Conservation (phyloP, 2,113 vertebrate genomes). For the Globicephala melas region DNA sequence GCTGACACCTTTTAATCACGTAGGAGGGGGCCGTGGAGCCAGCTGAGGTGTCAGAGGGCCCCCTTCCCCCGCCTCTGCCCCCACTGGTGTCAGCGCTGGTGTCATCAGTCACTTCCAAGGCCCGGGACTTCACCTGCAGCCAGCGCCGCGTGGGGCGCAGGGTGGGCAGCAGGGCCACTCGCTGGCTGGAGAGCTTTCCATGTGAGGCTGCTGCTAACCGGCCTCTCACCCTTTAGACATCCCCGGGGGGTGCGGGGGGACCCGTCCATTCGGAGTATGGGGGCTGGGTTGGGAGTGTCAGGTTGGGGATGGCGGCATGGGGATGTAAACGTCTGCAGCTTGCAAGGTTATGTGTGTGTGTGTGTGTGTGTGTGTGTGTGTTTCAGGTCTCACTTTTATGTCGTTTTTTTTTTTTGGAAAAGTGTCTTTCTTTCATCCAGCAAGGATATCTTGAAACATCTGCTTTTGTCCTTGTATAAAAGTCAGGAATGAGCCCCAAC, state of each 20-base stretch:
- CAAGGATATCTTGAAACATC: neutral
- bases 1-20: fast-evolving
- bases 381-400: neutral
- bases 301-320: too few relatives aligned
- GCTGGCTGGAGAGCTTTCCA: neutral
- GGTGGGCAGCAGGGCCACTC: neutral
- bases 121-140: neutral
- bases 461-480: conserved; percentile 29
- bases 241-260: too few relatives aligned
- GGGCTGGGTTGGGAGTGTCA: neutral
- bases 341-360: neutral
- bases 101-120: fast-evolving
- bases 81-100: too few relatives aligned
- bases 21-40: fast-evolving
- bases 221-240: too few relatives aligned
- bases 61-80: neutral
- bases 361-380: neutral
- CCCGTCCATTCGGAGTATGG: fast-evolving
- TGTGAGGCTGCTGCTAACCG: fast-evolving
- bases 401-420: neutral
- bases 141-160: fast-evolving
- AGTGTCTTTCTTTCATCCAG: neutral
- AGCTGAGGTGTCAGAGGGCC: neutral
- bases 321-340: neutral
- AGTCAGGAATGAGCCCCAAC: neutral